These are phyloP conservation scores for Tragelaphus oryx DNA, from an alignment of 2,797 vertebrate species.

Conservation along the genomic window DNA sequence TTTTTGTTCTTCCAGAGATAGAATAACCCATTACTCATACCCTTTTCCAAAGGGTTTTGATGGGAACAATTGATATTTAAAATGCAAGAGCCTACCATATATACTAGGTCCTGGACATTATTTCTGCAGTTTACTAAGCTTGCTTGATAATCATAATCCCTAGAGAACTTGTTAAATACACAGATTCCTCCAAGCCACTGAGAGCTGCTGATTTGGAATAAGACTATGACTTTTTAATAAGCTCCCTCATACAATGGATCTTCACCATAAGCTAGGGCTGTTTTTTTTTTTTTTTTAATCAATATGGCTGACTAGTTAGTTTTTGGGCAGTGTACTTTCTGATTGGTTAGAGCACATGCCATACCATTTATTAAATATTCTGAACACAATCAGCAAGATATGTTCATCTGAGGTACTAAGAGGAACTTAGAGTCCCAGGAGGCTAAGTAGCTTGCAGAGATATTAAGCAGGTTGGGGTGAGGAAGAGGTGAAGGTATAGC, in stretches of 20 bases:
- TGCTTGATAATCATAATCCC: neutral
- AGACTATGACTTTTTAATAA: conserved; percentile 21
- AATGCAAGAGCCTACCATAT: neutral
- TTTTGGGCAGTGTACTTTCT: neutral
- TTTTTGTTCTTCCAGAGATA: neutral
- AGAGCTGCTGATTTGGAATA: conserved; percentile 8
- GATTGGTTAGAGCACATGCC: neutral
- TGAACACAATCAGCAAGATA: neutral
- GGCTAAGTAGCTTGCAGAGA: neutral
- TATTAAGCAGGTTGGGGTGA: neutral
- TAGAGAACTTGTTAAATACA: conserved; percentile 9
- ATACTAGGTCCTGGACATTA: neutral
- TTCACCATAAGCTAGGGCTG: neutral
- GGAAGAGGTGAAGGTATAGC: neutral
- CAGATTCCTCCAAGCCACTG: neutral
- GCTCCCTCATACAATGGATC: neutral
- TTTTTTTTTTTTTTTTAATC: conserved; percentile 19
- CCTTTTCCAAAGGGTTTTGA: neutral
- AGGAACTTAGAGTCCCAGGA: neutral
- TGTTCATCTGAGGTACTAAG: neutral
- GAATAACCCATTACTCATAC: neutral
- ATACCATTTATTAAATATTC: neutral
- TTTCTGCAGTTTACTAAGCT: neutral
- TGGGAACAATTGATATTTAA: neutral
- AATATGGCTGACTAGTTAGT: neutral